Evolutionary conservation across 2,113 vertebrate genomes (phyloP), one percentile per base, ranked within the genome.

Genomic region (Catharus fuscescens): DNA sequence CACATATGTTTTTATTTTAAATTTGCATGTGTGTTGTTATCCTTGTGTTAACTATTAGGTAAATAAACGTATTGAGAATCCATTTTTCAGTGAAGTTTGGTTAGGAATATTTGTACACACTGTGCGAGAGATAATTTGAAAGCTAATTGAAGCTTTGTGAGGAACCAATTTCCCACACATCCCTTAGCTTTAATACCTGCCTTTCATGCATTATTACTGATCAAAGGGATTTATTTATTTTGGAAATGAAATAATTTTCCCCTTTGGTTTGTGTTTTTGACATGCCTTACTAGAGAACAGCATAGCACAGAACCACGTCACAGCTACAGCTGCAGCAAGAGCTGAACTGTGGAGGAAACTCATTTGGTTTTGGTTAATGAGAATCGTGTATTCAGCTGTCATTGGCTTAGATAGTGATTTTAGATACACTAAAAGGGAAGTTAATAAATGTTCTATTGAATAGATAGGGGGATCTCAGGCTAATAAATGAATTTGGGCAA

Each of bases 1-100:
- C 94, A 95, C 98, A 97, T 97, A 84, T 98, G 98, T 98, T 98
- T 96, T 98, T 97, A 96, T 97, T 98, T 98, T 98, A 98, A 97
- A 97, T 97, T 97, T 98, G 96, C 96, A 97, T 98, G 97, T 97
- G 95, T 97, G 96, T 97, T 97, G 96, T 97, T 98, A 98, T 98
- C 95, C 95, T 98, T 98, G 93, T 97, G 97, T 97, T 98, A 98
- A 98, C 96, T 97, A 97, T 98, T 98, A 97, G 97, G 97, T 97
- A 98, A 98, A 98, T 98, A 98, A 97, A 97, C 62, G 90, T 96
- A 97, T 96, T 97, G 96, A 98, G 97, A 97, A 98, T 97, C 96
- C 92, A 96, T 97, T 98, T 98, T 97, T 96, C 96, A 95, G 96
- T 97, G 97, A 95, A 96, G 96, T 95, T 98, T 96, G 91, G 92